Percentiles rank a stretch among this genome's conserved stretches.
These are phyloP conservation scores for Dermatemys mawii DNA, from an alignment of 2,113 vertebrate genomes.

Conservation along the genomic window DNA sequence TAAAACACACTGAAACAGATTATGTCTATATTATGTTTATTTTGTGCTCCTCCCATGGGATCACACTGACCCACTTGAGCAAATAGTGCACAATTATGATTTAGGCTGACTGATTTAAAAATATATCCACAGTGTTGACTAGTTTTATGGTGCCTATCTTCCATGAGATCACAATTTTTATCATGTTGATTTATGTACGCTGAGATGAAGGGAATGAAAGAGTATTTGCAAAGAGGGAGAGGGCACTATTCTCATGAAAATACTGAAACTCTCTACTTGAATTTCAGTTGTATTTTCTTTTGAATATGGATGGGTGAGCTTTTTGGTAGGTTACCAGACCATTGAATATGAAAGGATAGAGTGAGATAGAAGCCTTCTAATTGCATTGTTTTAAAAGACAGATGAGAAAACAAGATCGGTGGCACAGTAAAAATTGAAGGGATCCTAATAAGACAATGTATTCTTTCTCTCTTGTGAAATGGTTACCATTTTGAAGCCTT, in stretches of 20 bases:
- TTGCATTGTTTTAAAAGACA: slow-evolving; percentile 4
- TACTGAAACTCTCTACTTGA: slow-evolving; percentile 40
- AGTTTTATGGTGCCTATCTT: neutral
- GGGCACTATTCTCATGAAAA: slow-evolving; percentile 30
- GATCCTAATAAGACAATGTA: slow-evolving; percentile 45
- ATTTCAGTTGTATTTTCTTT: slow-evolving; percentile 48
- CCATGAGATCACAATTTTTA: neutral
- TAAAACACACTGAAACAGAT: neutral
- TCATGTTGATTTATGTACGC: slow-evolving; percentile 2
- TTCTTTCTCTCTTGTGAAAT: slow-evolving; percentile 73
- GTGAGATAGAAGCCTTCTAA: slow-evolving; percentile 17
- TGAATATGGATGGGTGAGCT: slow-evolving; percentile 25
- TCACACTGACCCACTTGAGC: neutral
- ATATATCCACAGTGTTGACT: neutral
- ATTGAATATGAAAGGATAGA: slow-evolving; percentile 29
- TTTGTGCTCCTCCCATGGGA: neutral
- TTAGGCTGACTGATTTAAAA: neutral
- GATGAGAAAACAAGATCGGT: neutral
- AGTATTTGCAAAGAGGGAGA: neutral
- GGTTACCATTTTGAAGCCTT: slow-evolving; percentile 67
- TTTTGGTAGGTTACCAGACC: slow-evolving; percentile 28
- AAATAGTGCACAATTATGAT: neutral
- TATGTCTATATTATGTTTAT: neutral
- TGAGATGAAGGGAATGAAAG: neutral
- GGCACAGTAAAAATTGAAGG: slow-evolving; percentile 54